These are phyloP conservation scores for Nannospalax galili DNA, from an alignment of 2,113 vertebrate species.

Conservation along the genomic window DNA sequence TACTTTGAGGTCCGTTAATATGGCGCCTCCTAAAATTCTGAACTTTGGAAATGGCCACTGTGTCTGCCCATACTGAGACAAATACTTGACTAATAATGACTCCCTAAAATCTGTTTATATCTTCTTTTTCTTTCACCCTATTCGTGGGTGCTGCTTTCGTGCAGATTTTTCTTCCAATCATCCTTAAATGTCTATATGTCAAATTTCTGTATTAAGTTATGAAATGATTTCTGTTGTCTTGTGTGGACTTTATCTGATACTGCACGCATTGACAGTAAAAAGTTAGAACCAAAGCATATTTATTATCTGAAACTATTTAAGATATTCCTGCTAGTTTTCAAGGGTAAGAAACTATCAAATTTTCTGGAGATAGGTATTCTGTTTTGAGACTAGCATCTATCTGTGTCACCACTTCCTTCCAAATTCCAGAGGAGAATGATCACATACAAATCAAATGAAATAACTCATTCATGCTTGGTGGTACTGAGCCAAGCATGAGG, in stretches of 20 bases:
- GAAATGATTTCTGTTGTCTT: background rate
- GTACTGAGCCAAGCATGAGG: background rate
- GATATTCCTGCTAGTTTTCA: background rate
- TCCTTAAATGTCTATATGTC: background rate
- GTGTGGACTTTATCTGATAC: background rate
- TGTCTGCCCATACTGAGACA: background rate
- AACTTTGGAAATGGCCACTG: background rate
- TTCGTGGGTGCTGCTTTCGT: background rate
- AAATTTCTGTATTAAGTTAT: background rate
- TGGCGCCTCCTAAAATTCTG: background rate
- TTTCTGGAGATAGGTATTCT: background rate
- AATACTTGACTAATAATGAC: background rate
- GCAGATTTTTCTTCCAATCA: background rate
- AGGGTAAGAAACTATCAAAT: background rate
- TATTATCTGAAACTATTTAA: background rate
- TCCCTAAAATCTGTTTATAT: background rate
- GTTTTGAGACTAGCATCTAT: background rate
- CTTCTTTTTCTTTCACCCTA: background rate
- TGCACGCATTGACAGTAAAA: background rate
- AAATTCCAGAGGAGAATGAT: constrained; percentile 39
- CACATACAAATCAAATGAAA: constrained; percentile 44
- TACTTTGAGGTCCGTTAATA: background rate
- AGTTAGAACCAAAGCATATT: background rate
- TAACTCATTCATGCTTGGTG: background rate
- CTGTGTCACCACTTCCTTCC: background rate